These are phyloP conservation scores for Drosophila athabasca DNA, from an alignment of 1,140 invertebrate genomes.

Conservation along the genomic window DNA sequence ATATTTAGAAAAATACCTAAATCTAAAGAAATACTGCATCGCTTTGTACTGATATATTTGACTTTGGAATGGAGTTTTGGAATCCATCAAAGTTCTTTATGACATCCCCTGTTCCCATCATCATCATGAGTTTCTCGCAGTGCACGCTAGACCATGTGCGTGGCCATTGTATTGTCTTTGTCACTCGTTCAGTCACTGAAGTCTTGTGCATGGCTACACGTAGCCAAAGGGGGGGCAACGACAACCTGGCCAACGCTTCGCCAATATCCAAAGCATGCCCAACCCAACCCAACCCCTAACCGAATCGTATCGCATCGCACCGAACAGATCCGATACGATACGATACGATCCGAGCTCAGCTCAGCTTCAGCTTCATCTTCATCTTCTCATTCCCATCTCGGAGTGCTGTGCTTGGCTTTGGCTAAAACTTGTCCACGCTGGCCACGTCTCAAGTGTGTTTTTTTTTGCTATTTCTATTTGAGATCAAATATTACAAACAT, in stretches of 20 bases:
- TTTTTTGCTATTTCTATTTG: not conserved
- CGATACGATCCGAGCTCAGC: constrained; percentile 20
- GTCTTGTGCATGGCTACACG: constrained; percentile 71
- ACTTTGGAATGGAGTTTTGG: no score
- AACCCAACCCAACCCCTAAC: constrained; percentile 10
- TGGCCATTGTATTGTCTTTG: constrained; percentile 41
- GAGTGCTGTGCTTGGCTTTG: not conserved
- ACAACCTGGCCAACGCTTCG: not conserved
- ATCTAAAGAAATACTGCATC: no score
- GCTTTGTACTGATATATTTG: no score
- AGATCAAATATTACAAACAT: constrained; percentile 35
- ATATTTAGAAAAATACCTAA: no score
- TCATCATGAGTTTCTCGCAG: constrained; percentile 6
- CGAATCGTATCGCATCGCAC: constrained; percentile 10
- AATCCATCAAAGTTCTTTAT: no score
- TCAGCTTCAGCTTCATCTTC: constrained; percentile 1
- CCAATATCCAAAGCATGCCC: constrained; percentile 12
- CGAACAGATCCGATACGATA: constrained; percentile 21
- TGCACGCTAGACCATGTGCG: constrained; percentile 31
- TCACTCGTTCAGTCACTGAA: constrained; percentile 54
- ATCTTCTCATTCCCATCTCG: not conserved
- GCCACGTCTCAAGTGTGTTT: constrained; percentile 12
- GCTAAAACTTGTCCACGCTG: constrained; percentile 30
- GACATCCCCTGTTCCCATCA: no score
- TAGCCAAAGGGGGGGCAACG: constrained; percentile 28